A percentile compares a stretch with the other conserved stretches of the same genome.
Evolutionary conservation across 2,888 invertebrate species (phyloP).

Genomic region (Cheilosia vulpina): DNA sequence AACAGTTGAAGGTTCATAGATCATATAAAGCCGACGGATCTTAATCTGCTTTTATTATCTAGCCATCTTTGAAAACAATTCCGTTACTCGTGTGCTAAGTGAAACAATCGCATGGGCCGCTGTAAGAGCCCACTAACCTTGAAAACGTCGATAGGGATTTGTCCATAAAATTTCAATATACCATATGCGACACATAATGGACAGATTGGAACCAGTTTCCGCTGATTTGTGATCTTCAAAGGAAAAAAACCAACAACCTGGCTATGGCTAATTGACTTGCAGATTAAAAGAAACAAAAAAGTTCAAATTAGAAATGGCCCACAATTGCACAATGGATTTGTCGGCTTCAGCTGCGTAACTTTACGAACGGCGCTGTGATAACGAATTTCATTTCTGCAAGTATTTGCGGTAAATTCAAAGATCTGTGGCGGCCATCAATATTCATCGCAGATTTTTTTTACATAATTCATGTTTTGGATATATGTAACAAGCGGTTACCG

Average conservation of each 20-base stretch:
- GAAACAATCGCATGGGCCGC: background rate
- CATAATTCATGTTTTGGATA: too few species aligned
- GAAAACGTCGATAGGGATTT: background rate
- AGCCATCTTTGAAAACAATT: background rate
- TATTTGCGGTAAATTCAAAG: background rate
- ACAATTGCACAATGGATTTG: background rate
- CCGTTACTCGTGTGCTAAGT: background rate
- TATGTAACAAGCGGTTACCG: too few species aligned
- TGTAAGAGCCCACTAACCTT: background rate
- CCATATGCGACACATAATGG: background rate
- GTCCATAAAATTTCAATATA: background rate
- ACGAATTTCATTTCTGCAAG: background rate
- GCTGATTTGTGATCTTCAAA: background rate
- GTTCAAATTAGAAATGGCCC: background rate
- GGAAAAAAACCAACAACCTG: background rate
- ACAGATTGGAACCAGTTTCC: background rate
- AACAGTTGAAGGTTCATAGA: background rate
- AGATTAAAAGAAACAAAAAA: background rate
- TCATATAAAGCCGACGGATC: background rate
- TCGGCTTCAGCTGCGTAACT: background rate
- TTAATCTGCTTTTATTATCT: background rate
- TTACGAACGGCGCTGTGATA: background rate
- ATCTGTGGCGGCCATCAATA: background rate
- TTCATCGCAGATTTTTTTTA: background rate
- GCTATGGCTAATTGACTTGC: background rate